Base-by-base conservation (phyloP, 2,113 vertebrate genomes). In the Daubentonia madagascariensis region DNA sequence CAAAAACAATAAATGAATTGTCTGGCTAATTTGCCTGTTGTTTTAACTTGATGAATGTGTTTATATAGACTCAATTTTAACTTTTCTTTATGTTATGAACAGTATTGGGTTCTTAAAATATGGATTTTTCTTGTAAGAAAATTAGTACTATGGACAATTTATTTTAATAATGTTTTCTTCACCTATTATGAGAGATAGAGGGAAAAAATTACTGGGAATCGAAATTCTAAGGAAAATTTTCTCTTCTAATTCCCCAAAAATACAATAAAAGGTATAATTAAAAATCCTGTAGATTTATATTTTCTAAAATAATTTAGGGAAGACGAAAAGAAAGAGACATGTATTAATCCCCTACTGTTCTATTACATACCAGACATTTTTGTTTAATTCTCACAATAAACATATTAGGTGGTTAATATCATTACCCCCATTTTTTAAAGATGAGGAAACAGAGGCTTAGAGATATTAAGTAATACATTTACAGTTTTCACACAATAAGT, bases 221-320 rank as follows among this genome's bases (percentile, higher is more conserved):
- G 18, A 97, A 70, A 20, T 61, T 9, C 8, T 50, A 90, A 91
- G n/a, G 30, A 90, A 96, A 85, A 25, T 10, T n/a, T 85, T 94
- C 32, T 52, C 17, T 81, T 79, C 8, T 14, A 65, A n/a, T 23
- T 28, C 11, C 54, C 20, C 23, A 18, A 68, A 57, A 85, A 61
- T 40, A 67, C 7, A 81, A 70, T 65, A 61, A 91, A 63, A 35
- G 16, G 16, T 61, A 22, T 1, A 80, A 95, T 40, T 12, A 72
- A 32, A 96, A 86, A 61, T 57, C 8, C 13, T 67, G 2, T 28
- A 63, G 5, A 88, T 59, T 89, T 70, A 48, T 72, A 75, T 86
- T 95, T 96, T 94, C 11, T 89, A 83, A 88, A 89, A 93, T 52
- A 94, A 87, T 85, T 96, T 88, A 76, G 16, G 25, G 28, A 80